phyloP scores from a whole-genome alignment of 2,888 invertebrate species.

The Netelia inedita region DNA sequence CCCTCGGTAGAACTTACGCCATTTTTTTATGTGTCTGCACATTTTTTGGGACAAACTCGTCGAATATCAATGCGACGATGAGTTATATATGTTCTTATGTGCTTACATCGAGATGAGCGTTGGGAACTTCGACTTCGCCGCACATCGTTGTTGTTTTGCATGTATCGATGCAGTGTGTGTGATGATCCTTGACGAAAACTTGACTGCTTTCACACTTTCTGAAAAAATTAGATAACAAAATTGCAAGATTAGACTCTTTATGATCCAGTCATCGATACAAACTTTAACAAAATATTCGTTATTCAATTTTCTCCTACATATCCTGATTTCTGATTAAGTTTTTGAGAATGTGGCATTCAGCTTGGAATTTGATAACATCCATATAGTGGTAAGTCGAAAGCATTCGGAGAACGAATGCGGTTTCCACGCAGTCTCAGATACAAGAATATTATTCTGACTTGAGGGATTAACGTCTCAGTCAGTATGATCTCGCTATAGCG shows the following conservation, averaged over 20 bases:
- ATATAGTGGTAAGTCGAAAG: no score
- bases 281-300: constrained; percentile 20
- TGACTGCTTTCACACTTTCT: constrained; percentile 96
- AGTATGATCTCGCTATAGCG: constrained; percentile 33
- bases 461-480: constrained; percentile 37
- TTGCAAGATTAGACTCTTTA: constrained; percentile 19
- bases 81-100: constrained; percentile 70
- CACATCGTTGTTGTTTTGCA: constrained; percentile 96
- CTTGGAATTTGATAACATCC: no score
- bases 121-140: constrained; percentile 97
- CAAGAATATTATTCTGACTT: constrained; percentile 36
- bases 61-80: neutral
- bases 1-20: no score
- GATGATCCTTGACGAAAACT: constrained; percentile 93
- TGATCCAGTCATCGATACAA: neutral
- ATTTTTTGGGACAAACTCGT: no score
- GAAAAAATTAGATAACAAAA: constrained; percentile 69
- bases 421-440: no score
- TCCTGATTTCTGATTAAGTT: no score
- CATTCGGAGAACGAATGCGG: no score
- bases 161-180: constrained; percentile 94
- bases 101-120: constrained; percentile 96
- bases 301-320: neutral
- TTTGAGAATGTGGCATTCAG: no score
- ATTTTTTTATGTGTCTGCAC: no score